These are phyloP conservation scores for Bufo bufo DNA, from an alignment of 2,113 vertebrate genomes.

Conservation along the genomic window DNA sequence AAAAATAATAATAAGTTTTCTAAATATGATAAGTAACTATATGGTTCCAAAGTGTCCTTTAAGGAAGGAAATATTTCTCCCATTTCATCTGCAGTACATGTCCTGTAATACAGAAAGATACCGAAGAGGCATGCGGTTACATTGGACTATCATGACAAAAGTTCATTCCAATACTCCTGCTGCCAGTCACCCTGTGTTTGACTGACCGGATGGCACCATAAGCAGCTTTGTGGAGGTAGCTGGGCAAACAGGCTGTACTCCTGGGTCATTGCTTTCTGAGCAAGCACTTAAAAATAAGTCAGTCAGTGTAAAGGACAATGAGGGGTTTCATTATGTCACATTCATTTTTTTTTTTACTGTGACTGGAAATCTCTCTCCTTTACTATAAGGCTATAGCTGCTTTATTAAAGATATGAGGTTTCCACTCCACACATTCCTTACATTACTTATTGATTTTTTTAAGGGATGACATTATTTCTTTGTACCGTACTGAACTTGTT, in stretches of 20 bases:
- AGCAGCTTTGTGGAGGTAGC: conserved; percentile 32
- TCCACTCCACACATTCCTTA: background rate
- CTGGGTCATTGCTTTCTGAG: background rate
- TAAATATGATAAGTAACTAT: conserved; percentile 35
- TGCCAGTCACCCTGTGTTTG: background rate
- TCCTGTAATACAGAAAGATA: conserved; percentile 8
- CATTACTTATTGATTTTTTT: background rate
- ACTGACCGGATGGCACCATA: background rate
- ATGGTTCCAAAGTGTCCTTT: background rate
- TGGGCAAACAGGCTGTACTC: background rate
- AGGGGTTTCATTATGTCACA: background rate
- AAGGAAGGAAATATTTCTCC: background rate
- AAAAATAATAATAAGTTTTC: background rate
- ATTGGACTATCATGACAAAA: background rate
- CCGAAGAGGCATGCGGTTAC: conserved; percentile 16
- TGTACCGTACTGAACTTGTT: background rate
- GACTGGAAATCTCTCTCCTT: background rate
- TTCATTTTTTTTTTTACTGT: background rate
- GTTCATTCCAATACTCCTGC: background rate
- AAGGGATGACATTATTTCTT: background rate
- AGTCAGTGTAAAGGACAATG: background rate
- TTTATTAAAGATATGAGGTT: background rate
- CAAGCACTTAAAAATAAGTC: background rate
- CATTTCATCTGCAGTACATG: background rate
- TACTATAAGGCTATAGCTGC: background rate